phyloP scores from a whole-genome alignment of 2,113 vertebrate species.

The Tamias sibiricus region DNA sequence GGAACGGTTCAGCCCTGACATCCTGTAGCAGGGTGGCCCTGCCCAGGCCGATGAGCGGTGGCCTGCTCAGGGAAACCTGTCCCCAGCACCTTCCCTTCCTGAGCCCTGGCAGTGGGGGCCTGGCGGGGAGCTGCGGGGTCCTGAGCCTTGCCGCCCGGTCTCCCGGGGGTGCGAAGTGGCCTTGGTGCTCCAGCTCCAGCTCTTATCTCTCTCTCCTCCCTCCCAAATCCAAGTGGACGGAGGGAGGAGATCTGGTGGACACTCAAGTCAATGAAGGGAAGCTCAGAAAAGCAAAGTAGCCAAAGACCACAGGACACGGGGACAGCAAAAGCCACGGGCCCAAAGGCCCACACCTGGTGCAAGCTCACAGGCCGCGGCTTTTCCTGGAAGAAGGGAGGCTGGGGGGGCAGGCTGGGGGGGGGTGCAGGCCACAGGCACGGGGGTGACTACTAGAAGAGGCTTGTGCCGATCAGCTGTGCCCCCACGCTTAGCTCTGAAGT shows the following conservation, averaged over 20 bases:
- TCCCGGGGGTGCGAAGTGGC: accelerated
- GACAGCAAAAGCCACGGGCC: neutral
- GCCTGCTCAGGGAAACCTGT: neutral
- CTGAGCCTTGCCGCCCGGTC: neutral
- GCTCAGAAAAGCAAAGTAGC: neutral
- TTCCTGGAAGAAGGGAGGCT: accelerated
- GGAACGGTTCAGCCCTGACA: neutral
- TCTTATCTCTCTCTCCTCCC: neutral
- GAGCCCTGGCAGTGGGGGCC: too few species aligned
- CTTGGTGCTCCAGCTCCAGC: neutral
- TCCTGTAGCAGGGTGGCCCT: neutral
- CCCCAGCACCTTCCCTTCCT: neutral
- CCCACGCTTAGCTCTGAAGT: neutral
- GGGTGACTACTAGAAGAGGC: accelerated
- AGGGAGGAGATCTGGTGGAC: neutral
- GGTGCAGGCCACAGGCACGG: neutral
- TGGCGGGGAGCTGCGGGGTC: neutral
- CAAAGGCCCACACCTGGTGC: neutral
- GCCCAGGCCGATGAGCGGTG: neutral
- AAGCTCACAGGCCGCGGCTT: neutral
- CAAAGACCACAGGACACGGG: accelerated
- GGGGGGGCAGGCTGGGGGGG: neutral
- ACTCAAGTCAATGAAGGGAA: neutral
- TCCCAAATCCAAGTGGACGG: neutral
- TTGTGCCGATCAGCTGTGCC: neutral